A percentile compares a stretch with the other conserved stretches of the same genome.
These are phyloP conservation scores for Scyliorhinus canicula DNA, from an alignment of 2,797 vertebrate genomes.

Conservation along the genomic window DNA sequence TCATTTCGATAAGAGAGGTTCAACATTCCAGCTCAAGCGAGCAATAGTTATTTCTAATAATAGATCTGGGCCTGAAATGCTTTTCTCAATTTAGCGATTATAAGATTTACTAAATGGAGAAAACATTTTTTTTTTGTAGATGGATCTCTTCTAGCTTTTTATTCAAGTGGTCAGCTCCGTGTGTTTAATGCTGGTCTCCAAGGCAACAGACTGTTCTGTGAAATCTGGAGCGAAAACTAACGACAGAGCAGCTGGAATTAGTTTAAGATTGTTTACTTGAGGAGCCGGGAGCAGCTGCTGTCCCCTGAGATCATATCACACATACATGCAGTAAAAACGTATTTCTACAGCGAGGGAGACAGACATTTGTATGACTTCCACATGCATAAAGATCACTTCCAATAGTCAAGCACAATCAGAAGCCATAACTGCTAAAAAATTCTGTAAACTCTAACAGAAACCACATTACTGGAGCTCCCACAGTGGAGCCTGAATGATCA, in stretches of 20 bases:
- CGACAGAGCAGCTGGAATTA: conserved; percentile 17
- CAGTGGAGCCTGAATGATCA: not conserved
- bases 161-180: not conserved
- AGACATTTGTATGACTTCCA: not conserved
- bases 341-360: not conserved
- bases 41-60: not conserved
- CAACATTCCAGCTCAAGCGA: not conserved
- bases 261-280: conserved; percentile 9
- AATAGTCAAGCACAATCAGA: not conserved
- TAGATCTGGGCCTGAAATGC: not conserved
- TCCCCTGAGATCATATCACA: conserved; percentile 12
- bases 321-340: not conserved
- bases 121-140: not conserved
- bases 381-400: not conserved
- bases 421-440: conserved; percentile 15
- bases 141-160: not conserved
- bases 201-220: not conserved
- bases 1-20: not conserved
- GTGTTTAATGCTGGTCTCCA: not conserved
- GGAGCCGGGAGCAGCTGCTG: conserved; percentile 23
- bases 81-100: not conserved
- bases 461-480: not conserved
- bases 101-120: not conserved
- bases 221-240: not conserved
- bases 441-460: not conserved